Conservation (phyloP, 2,113 vertebrate genomes). For the Proterorhinus semilunaris region DNA sequence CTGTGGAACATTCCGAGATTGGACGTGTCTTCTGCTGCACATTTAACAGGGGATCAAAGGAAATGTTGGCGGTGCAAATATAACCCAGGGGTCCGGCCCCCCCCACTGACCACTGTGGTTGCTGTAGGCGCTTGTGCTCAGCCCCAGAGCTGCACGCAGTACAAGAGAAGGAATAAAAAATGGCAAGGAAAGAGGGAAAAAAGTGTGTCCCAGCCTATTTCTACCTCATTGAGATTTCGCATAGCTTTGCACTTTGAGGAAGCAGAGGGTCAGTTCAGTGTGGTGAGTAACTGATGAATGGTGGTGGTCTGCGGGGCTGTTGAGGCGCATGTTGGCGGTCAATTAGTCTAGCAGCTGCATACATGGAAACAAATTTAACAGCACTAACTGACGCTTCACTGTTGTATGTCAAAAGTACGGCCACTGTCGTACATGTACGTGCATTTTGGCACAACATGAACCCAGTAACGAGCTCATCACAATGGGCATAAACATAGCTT, state of each 20-base stretch:
- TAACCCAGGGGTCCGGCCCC: conserved; percentile 9
- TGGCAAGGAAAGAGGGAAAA: conserved; percentile 2
- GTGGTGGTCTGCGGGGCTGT: too few relatives aligned
- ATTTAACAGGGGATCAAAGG: conserved; percentile 6
- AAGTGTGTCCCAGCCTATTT: background rate
- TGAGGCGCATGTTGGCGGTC: too few relatives aligned
- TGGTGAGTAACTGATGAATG: too few relatives aligned
- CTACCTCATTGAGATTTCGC: background rate
- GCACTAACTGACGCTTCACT: too few relatives aligned
- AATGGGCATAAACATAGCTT: background rate
- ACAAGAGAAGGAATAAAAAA: conserved; percentile 17
- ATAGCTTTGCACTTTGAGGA: background rate
- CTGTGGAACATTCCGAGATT: background rate
- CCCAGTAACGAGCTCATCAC: too few relatives aligned
- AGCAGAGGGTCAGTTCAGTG: too few relatives aligned
- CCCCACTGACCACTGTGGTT: conserved; percentile 16
- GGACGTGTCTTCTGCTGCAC: conserved; percentile 1
- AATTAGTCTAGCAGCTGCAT: too few relatives aligned
- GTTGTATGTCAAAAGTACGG: too few relatives aligned
- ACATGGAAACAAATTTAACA: too few relatives aligned
- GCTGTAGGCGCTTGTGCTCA: conserved; percentile 30
- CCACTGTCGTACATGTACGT: too few relatives aligned
- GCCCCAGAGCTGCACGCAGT: conserved; percentile 6
- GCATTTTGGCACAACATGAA: too few relatives aligned
- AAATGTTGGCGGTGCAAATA: conserved; percentile 13